Base-by-base conservation (phyloP, 1,140 invertebrate genomes). In the Drosophila sturtevanti region DNA sequence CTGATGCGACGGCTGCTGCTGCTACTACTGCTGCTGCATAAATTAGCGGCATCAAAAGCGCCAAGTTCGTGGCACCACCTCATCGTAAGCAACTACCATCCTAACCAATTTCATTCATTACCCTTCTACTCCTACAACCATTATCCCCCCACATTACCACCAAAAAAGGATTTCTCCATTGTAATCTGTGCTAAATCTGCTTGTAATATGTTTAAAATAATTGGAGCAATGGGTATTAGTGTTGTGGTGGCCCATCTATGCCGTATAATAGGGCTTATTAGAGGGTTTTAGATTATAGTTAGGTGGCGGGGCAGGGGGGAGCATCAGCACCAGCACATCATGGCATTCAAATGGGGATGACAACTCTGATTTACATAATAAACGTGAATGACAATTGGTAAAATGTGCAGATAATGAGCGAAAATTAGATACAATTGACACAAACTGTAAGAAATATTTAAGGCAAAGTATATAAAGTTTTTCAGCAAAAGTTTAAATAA, bases 141-240 rank as follows among this genome's bases (percentile, higher is more conserved):
- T n/a, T n/a, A n/a, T n/a, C n/a, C n/a, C n/a, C n/a, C n/a, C n/a
- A n/a, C 31, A 31, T 62, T 44, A 18, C 37, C 70, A 16, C 31
- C 59, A 59, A 76, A 38, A 62, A 44, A 22, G 41, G 41, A 51
- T 54, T 22, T 52, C 63, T 68, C 54, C 54, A 60, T 63, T 82
- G 82, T 86, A 87, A 86, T 86, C 82, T 89, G 79, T 58, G 63
- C 75, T 63, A 82, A 86, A 86, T 86, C 84, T 87, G 71, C 84
- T 79, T 86, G 84, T 89, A 87, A 87, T 82, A 87, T 89, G 82
- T 89, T 86, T 82, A 86, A 86, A 82, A 86, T 86, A 87, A 85
- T 85, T 85, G 78, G 66, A 73, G 77, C 68, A 73, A 82, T 82
- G 71, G 66, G 75, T 77, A 87, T 82, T 86, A 87, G 64, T 51